Conservation (phyloP, 1,140 invertebrate genomes). For the Rhynchophorus ferrugineus region DNA sequence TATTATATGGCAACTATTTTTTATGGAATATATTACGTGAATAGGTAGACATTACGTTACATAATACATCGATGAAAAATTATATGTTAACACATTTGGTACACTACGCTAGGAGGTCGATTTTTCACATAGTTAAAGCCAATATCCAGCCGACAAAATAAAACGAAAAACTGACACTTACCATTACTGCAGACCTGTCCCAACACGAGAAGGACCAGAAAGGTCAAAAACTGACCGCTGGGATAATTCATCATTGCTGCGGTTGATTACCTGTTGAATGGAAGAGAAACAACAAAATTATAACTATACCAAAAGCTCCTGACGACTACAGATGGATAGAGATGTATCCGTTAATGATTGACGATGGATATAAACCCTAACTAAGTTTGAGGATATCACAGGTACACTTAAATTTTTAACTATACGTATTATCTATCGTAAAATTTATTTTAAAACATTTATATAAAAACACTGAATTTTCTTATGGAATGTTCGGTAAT, state of each 20-base stretch:
- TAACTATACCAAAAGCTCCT: slow-evolving; percentile 31
- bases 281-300: slow-evolving; percentile 24
- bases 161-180: slow-evolving; percentile 27
- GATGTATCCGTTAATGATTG: background rate
- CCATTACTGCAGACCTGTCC: slow-evolving; percentile 34
- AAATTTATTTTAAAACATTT: background rate
- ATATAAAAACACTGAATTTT: background rate
- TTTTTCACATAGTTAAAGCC: no score
- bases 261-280: slow-evolving; percentile 26
- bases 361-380: background rate
- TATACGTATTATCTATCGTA: background rate
- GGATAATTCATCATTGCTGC: slow-evolving; percentile 29
- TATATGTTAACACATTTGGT: no score
- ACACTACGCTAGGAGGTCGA: no score
- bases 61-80: no score
- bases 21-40: no score
- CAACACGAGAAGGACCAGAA: slow-evolving; percentile 30
- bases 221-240: slow-evolving; percentile 28
- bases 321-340: background rate
- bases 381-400: slow-evolving; percentile 22
- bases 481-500: background rate
- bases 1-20: no score
- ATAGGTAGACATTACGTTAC: no score
- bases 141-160: background rate
- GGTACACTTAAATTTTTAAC: slow-evolving; percentile 23